These are phyloP conservation scores for Plemyria rubiginata DNA, from an alignment of 2,888 invertebrate species.

Conservation along the genomic window DNA sequence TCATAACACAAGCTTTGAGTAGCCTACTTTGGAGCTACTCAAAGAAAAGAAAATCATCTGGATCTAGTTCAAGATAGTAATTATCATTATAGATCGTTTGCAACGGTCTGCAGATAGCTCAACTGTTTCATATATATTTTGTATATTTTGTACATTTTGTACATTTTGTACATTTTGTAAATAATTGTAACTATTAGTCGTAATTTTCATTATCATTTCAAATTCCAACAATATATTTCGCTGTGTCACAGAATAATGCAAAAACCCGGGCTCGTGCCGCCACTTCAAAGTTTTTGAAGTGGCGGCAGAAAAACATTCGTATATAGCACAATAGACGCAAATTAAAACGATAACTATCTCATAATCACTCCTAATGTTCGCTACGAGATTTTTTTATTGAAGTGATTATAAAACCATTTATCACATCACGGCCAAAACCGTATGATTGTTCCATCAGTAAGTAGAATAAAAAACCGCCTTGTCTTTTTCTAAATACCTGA, in stretches of 20 bases:
- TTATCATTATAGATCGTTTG: too few relatives aligned
- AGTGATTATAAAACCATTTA: neutral
- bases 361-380: slow-evolving; percentile 21
- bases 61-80: too few relatives aligned
- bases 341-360: slow-evolving; percentile 35
- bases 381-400: neutral
- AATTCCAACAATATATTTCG: neutral
- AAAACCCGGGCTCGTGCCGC: slow-evolving; percentile 44
- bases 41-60: too few relatives aligned
- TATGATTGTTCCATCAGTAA: too few relatives aligned
- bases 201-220: neutral
- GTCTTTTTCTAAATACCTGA: too few relatives aligned
- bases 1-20: too few relatives aligned
- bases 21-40: neutral
- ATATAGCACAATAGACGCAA: slow-evolving; percentile 22
- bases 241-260: slow-evolving; percentile 17
- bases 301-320: slow-evolving; percentile 18
- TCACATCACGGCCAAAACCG: neutral
- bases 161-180: too few relatives aligned
- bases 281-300: slow-evolving; percentile 40
- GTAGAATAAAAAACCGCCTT: too few relatives aligned
- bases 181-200: too few relatives aligned
- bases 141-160: too few relatives aligned
- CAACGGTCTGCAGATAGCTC: too few relatives aligned
- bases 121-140: too few relatives aligned